Base-by-base conservation (phyloP, 2,888 invertebrate species). In the Dryobota labecula region DNA sequence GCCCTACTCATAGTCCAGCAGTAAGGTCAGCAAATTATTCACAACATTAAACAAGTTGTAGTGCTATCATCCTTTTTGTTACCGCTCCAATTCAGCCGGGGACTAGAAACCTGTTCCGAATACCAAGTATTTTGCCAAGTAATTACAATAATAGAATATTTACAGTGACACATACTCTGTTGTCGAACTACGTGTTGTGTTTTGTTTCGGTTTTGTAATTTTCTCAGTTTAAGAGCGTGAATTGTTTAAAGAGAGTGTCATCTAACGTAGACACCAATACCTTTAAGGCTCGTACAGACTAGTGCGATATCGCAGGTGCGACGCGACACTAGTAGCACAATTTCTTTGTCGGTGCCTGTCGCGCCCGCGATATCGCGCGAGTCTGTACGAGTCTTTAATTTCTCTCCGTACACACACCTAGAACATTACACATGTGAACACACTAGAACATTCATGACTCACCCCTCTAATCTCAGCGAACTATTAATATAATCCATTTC, bases 101-200 rank as follows among this genome's bases (percentile, higher is more conserved):
- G 13, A 15, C 30, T 5, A 13, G 18, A 18, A 47, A 71, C 33
- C 38, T 45, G 62, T 62, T 57, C 45, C 45, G 78, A 75, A 78
- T 71, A 78, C 57, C 20, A 76, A 71, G 53, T 62, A 53, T 47
- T 71, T 63, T 47, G 5, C 45, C 18, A 41, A 58, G 49, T 58
- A 30, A 53, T 58, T 53, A 63, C 41, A 63, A 63, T 71, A 58
- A 63, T 63, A 70, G 57, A 76, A 78, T 76, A 72, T 63, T 78
- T 71, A 63, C 45, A 36, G 13, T 53, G 45, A 41, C 62, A 8
- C 18, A 70, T 49, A 76, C 69, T 76, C 43, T 24, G 68, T 60
- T 43, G 11, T 60, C 9, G 15, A 70, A 70, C 27, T 61, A 61
- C 77, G 70, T 77, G 70, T 60, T 70, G 20, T 54, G 45, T 70